Conservation (phyloP, 2,113 vertebrate species). For the Pungitius pungitius region DNA sequence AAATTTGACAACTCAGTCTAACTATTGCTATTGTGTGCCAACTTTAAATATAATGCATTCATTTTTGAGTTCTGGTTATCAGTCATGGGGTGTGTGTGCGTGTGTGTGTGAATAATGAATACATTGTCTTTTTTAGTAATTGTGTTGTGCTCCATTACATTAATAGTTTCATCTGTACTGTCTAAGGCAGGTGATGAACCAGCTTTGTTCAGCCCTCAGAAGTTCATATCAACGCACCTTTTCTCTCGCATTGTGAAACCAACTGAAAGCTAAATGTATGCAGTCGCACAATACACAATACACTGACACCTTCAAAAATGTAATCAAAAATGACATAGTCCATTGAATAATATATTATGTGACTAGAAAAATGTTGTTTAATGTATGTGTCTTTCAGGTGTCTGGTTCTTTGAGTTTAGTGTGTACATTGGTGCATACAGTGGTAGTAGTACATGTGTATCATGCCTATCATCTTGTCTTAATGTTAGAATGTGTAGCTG, state of each 20-base stretch:
- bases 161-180: constrained; percentile 27
- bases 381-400: constrained; percentile 1
- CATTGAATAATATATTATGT: neutral
- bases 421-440: neutral
- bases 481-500: constrained; percentile 20
- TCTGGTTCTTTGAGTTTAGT: neutral
- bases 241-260: constrained; percentile 16
- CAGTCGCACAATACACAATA: neutral
- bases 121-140: constrained; percentile 28
- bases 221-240: constrained; percentile 6
- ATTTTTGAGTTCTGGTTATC: neutral
- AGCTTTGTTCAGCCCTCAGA: constrained; percentile 3
- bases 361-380: neutral
- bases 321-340: neutral
- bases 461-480: neutral
- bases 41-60: constrained; percentile 11
- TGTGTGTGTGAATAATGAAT: neutral
- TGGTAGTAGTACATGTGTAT: neutral
- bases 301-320: neutral
- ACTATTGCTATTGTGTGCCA: constrained; percentile 48
- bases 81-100: neutral
- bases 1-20: constrained; percentile 17
- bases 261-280: neutral
- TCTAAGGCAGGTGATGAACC: constrained; percentile 24
- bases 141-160: constrained; percentile 31